Percentiles rank a stretch among this genome's conserved stretches.
These are phyloP conservation scores for Steinernema khuongi DNA, from an alignment of 1,140 invertebrate genomes.

Conservation along the genomic window DNA sequence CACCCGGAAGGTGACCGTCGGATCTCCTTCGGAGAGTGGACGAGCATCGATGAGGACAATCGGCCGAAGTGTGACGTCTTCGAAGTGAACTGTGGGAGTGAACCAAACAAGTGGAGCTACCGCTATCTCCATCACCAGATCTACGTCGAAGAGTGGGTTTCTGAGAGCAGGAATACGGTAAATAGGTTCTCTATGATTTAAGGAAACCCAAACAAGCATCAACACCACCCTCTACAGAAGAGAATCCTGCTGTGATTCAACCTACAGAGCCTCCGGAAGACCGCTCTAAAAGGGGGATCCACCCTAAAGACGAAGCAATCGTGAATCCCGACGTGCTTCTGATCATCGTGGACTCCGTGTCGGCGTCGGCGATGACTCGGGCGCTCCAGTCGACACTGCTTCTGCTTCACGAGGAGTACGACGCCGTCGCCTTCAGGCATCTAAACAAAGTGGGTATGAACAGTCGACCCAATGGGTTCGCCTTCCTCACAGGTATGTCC, in stretches of 20 bases:
- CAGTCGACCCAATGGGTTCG: conserved; percentile 23
- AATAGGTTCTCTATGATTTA: not conserved
- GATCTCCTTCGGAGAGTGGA: not conserved
- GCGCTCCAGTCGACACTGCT: not conserved
- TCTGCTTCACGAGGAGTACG: conserved; percentile 18
- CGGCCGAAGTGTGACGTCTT: conserved; percentile 12
- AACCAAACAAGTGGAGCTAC: not conserved
- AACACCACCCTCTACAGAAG: no score
- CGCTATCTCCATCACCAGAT: conserved; percentile 7
- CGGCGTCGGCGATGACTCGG: conserved; percentile 2
- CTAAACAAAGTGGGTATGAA: conserved; percentile 23
- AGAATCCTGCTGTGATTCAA: no score
- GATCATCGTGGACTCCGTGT: not conserved
- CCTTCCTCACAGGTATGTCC: conserved; percentile 14
- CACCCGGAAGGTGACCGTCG: not conserved
- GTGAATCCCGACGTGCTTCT: not conserved
- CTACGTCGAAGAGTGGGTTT: not conserved
- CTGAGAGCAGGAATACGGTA: not conserved
- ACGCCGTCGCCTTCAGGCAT: conserved; percentile 1
- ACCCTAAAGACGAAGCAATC: not conserved
- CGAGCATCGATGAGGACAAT: not conserved
- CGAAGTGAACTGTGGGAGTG: not conserved
- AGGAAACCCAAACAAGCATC: no score
- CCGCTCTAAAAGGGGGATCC: not conserved
- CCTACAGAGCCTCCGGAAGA: no score